phyloP scores from a whole-genome alignment of 2,888 invertebrate genomes.

The Apeira syringaria region DNA sequence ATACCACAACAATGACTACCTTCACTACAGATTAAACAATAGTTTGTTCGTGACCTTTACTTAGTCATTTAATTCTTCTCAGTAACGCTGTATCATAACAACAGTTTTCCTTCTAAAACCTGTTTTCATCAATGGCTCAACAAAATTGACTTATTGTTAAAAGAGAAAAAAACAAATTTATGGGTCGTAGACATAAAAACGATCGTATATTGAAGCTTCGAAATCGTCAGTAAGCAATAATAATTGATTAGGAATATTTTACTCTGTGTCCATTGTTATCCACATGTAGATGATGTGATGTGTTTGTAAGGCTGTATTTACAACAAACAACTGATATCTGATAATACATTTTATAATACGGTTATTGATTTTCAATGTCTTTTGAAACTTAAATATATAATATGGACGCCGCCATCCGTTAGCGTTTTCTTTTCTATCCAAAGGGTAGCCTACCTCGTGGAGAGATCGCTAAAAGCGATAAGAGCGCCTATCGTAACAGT shows the following conservation, averaged over 20 bases:
- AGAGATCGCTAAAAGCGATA: no score
- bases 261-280: slow-evolving; percentile 36
- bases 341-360: no score
- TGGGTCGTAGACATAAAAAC: slow-evolving; percentile 10
- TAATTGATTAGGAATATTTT: slow-evolving; percentile 50
- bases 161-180: slow-evolving; percentile 18
- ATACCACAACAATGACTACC: slow-evolving; percentile 41
- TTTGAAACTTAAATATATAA: no score
- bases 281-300: slow-evolving; percentile 14
- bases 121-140: slow-evolving; percentile 26
- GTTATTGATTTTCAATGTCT: no score
- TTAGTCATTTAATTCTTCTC: slow-evolving; percentile 52
- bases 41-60: slow-evolving; percentile 1
- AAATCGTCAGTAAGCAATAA: slow-evolving; percentile 52
- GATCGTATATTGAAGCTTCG: slow-evolving; percentile 19
- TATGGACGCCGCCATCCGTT: no score
- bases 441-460: no score
- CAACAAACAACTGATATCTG: no score
- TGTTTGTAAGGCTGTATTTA: slow-evolving; percentile 20
- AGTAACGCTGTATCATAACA: slow-evolving; percentile 34
- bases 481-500: no score
- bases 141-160: slow-evolving; percentile 39
- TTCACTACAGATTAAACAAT: neutral
- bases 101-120: slow-evolving; percentile 44
- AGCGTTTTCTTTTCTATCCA: no score